These are phyloP conservation scores for Fopius arisanus DNA, from an alignment of 1,140 invertebrate genomes.

Conservation along the genomic window DNA sequence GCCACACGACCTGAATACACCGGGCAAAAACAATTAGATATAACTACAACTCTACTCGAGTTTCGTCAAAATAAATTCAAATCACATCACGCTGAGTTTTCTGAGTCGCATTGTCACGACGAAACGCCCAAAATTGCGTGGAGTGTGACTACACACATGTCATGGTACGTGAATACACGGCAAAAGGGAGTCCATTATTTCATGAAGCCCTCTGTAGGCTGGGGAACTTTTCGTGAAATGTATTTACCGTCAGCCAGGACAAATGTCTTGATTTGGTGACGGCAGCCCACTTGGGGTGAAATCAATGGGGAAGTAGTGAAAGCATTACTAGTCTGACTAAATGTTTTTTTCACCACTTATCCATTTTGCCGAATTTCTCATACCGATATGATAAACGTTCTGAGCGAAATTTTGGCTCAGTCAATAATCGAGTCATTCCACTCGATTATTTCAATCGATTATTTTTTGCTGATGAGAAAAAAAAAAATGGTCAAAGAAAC, in stretches of 20 bases:
- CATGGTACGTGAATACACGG: slow-evolving; percentile 21
- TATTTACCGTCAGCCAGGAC: slow-evolving; percentile 50
- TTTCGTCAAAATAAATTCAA: background rate
- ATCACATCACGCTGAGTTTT: background rate
- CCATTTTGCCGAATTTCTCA: slow-evolving; percentile 2
- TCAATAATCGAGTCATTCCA: too few relatives aligned
- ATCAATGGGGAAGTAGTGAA: slow-evolving; percentile 51
- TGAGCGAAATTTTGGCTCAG: too few relatives aligned
- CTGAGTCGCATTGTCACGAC: background rate
- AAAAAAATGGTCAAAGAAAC: background rate
- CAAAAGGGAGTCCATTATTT: slow-evolving; percentile 9
- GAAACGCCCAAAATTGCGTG: slow-evolving; percentile 5
- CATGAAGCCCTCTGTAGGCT: slow-evolving; percentile 6
- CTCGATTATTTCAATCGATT: too few relatives aligned
- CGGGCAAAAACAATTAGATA: too few relatives aligned
- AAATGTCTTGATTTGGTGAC: slow-evolving; percentile 58
- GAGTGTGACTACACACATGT: background rate
- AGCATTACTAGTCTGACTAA: slow-evolving; percentile 43
- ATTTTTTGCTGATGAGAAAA: background rate
- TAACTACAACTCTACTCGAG: too few relatives aligned
- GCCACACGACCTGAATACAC: too few relatives aligned
- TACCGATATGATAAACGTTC: too few relatives aligned
- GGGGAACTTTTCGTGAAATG: slow-evolving; percentile 48
- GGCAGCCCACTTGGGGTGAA: slow-evolving; percentile 29
- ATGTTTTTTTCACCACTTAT: slow-evolving; percentile 16